Evolutionary conservation across 2,888 invertebrate species (phyloP).

Genomic region (Campoplex capitator): DNA sequence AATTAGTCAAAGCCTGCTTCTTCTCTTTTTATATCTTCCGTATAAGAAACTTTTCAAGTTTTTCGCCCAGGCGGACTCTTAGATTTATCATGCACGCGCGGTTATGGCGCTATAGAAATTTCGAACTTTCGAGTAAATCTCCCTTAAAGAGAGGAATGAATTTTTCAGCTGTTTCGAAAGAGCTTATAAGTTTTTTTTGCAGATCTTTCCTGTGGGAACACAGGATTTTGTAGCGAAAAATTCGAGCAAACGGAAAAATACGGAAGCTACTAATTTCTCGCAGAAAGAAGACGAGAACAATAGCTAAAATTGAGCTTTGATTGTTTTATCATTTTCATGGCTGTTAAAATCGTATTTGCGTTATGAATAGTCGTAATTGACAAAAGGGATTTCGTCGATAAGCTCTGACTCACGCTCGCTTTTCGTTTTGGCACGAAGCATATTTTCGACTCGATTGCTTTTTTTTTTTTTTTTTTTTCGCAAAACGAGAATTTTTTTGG

Average conservation of each 20-base stretch:
- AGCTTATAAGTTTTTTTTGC: neutral
- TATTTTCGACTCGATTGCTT: neutral
- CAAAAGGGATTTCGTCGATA: constrained; percentile 72
- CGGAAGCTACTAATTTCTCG: neutral
- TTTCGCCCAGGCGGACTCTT: neutral
- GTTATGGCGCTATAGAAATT: constrained; percentile 56
- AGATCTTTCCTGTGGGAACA: neutral
- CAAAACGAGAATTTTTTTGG: neutral
- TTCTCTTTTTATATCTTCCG: neutral
- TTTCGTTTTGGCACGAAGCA: neutral
- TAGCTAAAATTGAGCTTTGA: constrained; percentile 70
- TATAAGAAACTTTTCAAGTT: neutral
- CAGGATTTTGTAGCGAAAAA: neutral
- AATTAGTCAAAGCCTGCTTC: constrained; percentile 35
- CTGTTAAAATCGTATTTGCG: neutral
- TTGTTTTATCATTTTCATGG: constrained; percentile 3
- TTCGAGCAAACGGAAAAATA: neutral
- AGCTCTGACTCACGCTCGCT: constrained; percentile 1
- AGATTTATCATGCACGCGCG: constrained; percentile 43
- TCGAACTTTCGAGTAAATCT: constrained; percentile 60
- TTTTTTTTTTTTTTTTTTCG: neutral
- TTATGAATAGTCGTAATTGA: constrained; percentile 70
- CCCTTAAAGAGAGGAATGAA: neutral
- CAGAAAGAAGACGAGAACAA: neutral
- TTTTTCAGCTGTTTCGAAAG: neutral